phyloP scores from a whole-genome alignment of 2,888 invertebrate genomes.

The Cepaea hortensis region DNA sequence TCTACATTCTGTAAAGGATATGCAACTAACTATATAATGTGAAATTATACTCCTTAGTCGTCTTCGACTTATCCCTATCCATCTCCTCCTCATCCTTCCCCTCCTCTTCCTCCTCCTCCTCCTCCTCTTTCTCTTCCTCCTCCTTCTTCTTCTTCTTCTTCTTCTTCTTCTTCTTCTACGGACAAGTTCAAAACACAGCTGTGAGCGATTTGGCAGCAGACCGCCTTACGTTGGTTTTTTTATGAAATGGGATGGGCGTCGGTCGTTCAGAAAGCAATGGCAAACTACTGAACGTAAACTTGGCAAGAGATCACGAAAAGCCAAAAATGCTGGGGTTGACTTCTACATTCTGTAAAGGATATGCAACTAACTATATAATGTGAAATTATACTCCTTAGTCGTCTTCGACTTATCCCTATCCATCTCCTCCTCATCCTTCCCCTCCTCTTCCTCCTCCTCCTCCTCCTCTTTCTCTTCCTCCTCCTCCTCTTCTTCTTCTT shows the following conservation, averaged over 20 bases:
- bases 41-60: not conserved
- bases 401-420: not conserved
- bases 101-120: not conserved
- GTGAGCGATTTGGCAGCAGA: too few relatives aligned
- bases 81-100: not conserved
- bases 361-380: too few relatives aligned
- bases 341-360: too few relatives aligned
- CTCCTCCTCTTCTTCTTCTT: not conserved
- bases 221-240: too few relatives aligned
- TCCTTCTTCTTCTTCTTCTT: not conserved
- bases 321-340: too few relatives aligned
- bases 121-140: not conserved
- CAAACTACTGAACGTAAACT: too few relatives aligned
- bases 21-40: too few relatives aligned
- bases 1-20: too few relatives aligned
- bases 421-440: not conserved
- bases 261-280: too few relatives aligned
- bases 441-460: slow-evolving; percentile 10
- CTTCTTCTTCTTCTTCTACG: not conserved
- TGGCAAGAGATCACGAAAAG: too few relatives aligned
- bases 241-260: too few relatives aligned
- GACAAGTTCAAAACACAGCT: too few relatives aligned
- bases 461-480: not conserved
- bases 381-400: not conserved
- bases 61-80: not conserved